phyloP scores from a whole-genome alignment of 2,113 vertebrate species.

The Etia nguti region DNA sequence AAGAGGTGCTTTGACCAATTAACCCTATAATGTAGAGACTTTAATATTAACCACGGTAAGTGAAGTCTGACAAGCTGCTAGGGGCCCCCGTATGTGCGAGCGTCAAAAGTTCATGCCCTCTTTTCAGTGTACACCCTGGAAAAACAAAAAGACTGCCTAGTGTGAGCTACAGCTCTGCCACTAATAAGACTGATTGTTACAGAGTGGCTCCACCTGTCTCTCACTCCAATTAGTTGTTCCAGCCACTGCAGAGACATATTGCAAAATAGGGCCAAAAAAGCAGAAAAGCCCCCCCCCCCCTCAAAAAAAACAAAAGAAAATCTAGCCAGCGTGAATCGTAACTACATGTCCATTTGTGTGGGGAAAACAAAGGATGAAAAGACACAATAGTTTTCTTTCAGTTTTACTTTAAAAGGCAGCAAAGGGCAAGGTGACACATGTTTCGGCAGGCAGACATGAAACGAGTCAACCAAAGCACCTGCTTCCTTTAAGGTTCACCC shows the following conservation, averaged over 20 bases:
- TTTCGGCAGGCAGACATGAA: not conserved
- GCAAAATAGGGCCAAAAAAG: not conserved
- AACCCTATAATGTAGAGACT: not conserved
- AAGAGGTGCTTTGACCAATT: not conserved
- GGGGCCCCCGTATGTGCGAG: slow-evolving; percentile 29
- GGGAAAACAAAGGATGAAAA: not conserved
- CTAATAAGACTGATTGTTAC: slow-evolving; percentile 84
- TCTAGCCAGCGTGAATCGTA: not conserved
- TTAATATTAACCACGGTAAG: slow-evolving; percentile 20
- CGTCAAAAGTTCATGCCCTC: slow-evolving; percentile 78
- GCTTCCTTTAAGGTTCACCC: slow-evolving; percentile 28
- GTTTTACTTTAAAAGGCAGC: not conserved
- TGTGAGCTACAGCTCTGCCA: slow-evolving; percentile 34
- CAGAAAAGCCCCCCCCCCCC: not conserved
- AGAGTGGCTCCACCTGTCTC: slow-evolving; percentile 81
- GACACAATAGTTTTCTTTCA: not conserved
- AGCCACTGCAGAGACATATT: slow-evolving; percentile 45
- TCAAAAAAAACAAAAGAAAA: not conserved
- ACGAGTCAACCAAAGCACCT: not conserved
- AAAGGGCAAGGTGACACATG: not conserved
- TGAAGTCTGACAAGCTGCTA: not conserved
- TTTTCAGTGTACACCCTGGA: slow-evolving; percentile 78
- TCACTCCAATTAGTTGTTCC: slow-evolving; percentile 79
- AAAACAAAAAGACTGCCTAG: slow-evolving; percentile 81
- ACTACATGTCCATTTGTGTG: not conserved